Evolutionary conservation across 2,888 invertebrate species (phyloP), one percentile per base, ranked within the genome.

Genomic region (Caenorhabditis imperialis): DNA sequence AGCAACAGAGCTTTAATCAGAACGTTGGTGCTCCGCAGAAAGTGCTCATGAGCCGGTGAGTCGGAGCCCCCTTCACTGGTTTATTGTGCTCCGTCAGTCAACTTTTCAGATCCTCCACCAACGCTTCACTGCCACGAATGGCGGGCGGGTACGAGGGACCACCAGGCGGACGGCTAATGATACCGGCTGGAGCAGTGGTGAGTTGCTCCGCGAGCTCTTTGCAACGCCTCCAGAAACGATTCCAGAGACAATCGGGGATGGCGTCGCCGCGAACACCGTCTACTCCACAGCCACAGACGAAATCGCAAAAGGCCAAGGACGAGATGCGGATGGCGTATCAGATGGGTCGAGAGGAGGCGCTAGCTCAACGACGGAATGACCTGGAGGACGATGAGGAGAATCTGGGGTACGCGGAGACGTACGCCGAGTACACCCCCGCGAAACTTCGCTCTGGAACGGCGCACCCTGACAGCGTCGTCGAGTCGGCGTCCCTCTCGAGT

Each of bases 391-490:
- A 82, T 65, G 80, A 95, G 81, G 96, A 97, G 88, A 96, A 96
- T 87, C 93, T 98, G 92, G 97, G 96, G 14, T 95, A 97, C 18
- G 96, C 97, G 0, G 99, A 99, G 89, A 99, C 98, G 0, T 99
- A 98, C 88, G 93, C 96, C 6, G 96, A 98, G 88, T 99, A 99
- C 88, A 95, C 95, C 94, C 99, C 99, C 1, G 92, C 94, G 0
- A 99, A 99, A 91, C 90, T 88, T 48, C 81, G 86, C 25, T 88
- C 87, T 5, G 99, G 99, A 12, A 92, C 92, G 84, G 94, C 95
- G 88, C 99, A 99, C 91, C 99, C 99, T 0, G 99, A 99, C 90
- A 94, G 95, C 0, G 98, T 99, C 6, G 99, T 99, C 8, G 99
- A 99, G 90, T 99, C 99, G 0, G 96, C 96, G 8, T 97, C 98